Percentiles rank a stretch among this genome's conserved stretches.
These are phyloP conservation scores for Pachymerium ferrugineum DNA, from an alignment of 2,888 invertebrate species.

Conservation along the genomic window DNA sequence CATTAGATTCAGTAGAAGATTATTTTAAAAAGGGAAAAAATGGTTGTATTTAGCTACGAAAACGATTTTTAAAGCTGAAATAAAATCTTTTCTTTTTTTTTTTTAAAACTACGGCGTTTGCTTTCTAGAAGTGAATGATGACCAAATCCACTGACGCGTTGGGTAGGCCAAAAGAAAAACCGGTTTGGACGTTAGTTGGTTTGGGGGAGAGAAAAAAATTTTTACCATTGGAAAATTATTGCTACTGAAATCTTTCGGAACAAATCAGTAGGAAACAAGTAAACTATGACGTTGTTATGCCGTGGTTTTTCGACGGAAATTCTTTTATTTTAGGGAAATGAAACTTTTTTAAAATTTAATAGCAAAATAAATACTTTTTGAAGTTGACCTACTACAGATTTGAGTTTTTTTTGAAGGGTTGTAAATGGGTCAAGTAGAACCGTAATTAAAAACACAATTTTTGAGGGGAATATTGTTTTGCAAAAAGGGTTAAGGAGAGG, in stretches of 20 bases:
- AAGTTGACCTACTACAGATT: slow-evolving; percentile 14
- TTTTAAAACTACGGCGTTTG: slow-evolving; percentile 1
- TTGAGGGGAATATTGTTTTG: neutral
- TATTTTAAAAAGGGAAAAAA: too few relatives aligned
- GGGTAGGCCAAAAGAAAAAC: slow-evolving; percentile 17
- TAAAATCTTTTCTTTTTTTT: neutral
- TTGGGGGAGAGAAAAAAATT: neutral
- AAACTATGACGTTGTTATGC: neutral
- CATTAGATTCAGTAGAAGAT: too few relatives aligned
- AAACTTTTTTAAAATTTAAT: too few relatives aligned
- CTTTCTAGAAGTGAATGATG: slow-evolving; percentile 10
- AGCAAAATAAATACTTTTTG: too few relatives aligned
- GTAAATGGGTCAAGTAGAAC: slow-evolving; percentile 20
- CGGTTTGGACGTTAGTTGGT: neutral
- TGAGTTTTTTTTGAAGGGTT: neutral
- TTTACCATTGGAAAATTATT: neutral
- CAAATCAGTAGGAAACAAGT: slow-evolving; percentile 10
- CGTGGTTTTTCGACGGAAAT: neutral
- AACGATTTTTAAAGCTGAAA: neutral
- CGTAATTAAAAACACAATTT: neutral
- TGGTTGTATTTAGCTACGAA: too few relatives aligned
- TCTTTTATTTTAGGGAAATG: too few relatives aligned
- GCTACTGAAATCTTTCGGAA: slow-evolving; percentile 1
- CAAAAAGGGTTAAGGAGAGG: slow-evolving; percentile 20
- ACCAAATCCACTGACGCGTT: slow-evolving; percentile 11